Conservation (phyloP, 1,140 invertebrate genomes). For the Cotesia typhae region DNA sequence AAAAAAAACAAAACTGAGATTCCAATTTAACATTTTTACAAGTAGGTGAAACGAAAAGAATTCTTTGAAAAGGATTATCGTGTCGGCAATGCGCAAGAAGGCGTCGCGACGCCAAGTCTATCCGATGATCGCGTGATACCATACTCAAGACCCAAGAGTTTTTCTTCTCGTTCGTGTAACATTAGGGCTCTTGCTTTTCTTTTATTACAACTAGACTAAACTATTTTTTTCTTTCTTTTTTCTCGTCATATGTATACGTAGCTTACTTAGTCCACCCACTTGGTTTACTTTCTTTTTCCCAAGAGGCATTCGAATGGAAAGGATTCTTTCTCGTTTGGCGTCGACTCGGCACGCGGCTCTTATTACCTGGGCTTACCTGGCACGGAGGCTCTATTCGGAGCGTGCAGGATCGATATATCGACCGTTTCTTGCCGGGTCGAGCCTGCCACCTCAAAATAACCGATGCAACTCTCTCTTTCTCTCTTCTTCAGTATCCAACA, state of each 20-base stretch:
- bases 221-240: conserved; percentile 18
- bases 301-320: conserved; percentile 28
- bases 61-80: conserved; percentile 9
- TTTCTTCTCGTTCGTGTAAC: conserved; percentile 20
- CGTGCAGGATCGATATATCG: conserved; percentile 58
- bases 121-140: conserved; percentile 27
- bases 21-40: background rate
- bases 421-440: conserved; percentile 47
- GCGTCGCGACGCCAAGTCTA: conserved; percentile 29
- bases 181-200: conserved; percentile 8
- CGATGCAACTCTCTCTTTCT: background rate
- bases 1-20: too few species aligned
- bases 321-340: conserved; percentile 33
- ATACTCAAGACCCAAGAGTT: conserved; percentile 12
- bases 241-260: background rate
- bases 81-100: conserved; percentile 13
- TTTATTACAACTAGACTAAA: background rate
- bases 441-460: conserved; percentile 37
- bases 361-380: conserved; percentile 37
- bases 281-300: conserved; percentile 12
- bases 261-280: background rate
- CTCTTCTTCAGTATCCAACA: background rate
- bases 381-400: conserved; percentile 32
- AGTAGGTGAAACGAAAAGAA: conserved; percentile 1
- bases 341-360: conserved; percentile 33